Evolutionary conservation across 2,797 vertebrate genomes (phyloP), one percentile per base, ranked within the genome.

Genomic region (Emydoidea blandingii): DNA sequence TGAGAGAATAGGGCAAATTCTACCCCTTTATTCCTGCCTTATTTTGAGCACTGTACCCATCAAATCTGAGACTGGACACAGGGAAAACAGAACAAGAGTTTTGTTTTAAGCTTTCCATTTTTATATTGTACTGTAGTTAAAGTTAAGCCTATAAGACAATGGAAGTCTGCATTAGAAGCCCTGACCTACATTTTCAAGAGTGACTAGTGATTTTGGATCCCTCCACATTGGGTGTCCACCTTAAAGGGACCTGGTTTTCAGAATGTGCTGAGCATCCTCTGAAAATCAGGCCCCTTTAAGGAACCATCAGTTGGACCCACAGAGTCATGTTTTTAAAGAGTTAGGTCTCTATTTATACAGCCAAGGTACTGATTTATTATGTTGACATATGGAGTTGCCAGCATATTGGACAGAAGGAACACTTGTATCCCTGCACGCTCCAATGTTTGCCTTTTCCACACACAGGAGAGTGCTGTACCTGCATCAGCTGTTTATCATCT

Each of bases 401-500:
- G 27, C 8, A 31, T 19, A 59, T 12, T 29, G 27, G 18, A 31
- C 18, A 47, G 2, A 59, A 82, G 56, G 27, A 82, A 23, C 29
- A 47, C 7, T 12, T 83, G 25, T 47, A 25, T 49, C 12, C 44
- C 74, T 49, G 47, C 4, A 29, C 31, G 27, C 74, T 78, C 44
- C 8, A 10, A 1, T 25, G n/a, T 5, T 0, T 29, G 5, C 49
- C 4, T 0, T 4, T 12, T 4, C 31, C 21, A 8, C 25, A 1
- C 1, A 0, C 0, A 1, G 37, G 8, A 8, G 14, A 31, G 59
- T 5, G 52, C 4, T 1, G 29, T 98, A 98, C 98, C 97, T 98
- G 96, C 3, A 98, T 89, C n/a, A n/a, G 82, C 8, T 88, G 54
- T 68, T 95, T 94, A 10, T 93, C 91, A 0, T 94, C 93, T 59